phyloP scores from a whole-genome alignment of 2,888 invertebrate genomes.

The Tipula helvola region DNA sequence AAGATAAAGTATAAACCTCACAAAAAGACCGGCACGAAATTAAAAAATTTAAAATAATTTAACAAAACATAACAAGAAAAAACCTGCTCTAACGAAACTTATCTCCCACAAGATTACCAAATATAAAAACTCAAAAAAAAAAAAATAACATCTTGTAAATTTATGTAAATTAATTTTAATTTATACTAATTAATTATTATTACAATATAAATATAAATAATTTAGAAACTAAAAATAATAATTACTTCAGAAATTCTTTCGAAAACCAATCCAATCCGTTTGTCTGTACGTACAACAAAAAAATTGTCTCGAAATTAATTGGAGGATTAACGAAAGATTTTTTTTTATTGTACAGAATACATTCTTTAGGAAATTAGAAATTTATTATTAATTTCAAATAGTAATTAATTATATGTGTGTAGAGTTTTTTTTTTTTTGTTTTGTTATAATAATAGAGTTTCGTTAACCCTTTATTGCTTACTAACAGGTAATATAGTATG shows the following conservation, averaged over 20 bases:
- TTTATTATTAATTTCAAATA: neutral
- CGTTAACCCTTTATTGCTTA: no score
- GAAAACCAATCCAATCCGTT: neutral
- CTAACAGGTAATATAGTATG: no score
- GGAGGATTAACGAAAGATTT: neutral
- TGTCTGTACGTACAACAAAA: neutral
- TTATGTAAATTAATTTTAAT: neutral
- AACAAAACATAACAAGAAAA: neutral
- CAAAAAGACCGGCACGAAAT: neutral
- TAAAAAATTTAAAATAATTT: neutral
- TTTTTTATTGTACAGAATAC: neutral
- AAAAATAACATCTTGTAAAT: neutral
- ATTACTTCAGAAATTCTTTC: constrained; percentile 4
- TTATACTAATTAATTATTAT: constrained; percentile 4
- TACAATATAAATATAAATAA: neutral
- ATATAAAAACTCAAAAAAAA: neutral
- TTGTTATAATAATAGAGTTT: no score
- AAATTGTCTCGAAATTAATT: neutral
- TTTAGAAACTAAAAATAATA: neutral
- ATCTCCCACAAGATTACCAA: neutral
- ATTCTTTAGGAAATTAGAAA: neutral
- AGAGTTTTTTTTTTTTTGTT: neutral
- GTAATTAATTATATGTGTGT: neutral
- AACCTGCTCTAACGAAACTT: neutral
- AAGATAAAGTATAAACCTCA: neutral